Percentiles rank a stretch among this genome's conserved stretches.
Evolutionary conservation across 2,113 vertebrate genomes (phyloP).

Genomic region (Prunella fulvescens): DNA sequence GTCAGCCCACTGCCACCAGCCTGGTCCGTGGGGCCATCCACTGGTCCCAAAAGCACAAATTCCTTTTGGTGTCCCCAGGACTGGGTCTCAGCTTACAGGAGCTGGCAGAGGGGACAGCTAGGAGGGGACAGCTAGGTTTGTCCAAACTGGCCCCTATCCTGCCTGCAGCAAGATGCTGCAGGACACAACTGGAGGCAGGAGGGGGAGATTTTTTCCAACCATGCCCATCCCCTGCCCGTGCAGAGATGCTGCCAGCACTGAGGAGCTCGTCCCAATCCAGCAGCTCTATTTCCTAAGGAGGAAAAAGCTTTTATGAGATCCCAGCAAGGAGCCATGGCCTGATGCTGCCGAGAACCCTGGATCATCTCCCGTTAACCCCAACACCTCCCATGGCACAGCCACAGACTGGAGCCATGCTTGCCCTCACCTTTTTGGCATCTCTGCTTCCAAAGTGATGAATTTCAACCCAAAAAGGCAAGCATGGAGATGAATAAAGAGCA

Average conservation of each 20-base stretch:
- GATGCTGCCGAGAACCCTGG: neutral
- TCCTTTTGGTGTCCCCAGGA: neutral
- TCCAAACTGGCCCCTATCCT: neutral
- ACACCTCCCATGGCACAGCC: neutral
- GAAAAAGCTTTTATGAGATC: slow-evolving; percentile 43
- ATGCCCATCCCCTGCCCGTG: neutral
- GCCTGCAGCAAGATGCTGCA: neutral
- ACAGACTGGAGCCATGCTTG: neutral
- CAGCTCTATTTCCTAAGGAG: slow-evolving; percentile 49
- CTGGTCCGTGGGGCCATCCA: neutral
- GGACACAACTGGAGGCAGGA: neutral
- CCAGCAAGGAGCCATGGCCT: neutral
- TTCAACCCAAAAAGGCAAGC: neutral
- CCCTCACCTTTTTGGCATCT: neutral
- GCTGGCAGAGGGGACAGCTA: neutral
- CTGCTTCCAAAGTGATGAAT: neutral
- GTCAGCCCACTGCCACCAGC: neutral
- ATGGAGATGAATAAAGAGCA: neutral
- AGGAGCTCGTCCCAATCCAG: neutral
- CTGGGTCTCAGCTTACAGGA: neutral
- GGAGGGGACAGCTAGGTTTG: neutral
- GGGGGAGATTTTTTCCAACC: neutral
- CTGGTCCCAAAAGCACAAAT: accelerated
- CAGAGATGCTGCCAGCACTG: neutral
- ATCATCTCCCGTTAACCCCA: neutral